Percentiles rank a stretch among this genome's conserved stretches.
Conservation (phyloP, 2,888 invertebrate species). For the Xanthorhoe designata region DNA sequence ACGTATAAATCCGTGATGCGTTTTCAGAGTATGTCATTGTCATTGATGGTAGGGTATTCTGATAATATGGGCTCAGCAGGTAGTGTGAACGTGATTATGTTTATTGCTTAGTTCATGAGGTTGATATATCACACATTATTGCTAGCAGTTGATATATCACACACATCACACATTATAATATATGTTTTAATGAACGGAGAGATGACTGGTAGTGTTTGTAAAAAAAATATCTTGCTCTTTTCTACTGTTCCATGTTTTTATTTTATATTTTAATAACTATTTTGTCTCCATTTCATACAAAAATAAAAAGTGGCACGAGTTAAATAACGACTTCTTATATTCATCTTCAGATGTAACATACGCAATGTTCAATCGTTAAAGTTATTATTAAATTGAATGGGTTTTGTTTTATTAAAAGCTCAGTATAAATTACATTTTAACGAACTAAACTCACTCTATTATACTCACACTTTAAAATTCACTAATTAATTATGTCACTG, state of each 20-base stretch:
- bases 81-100: slow-evolving; percentile 18
- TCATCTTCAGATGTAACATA: no score
- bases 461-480: slow-evolving; percentile 18
- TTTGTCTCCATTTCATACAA: no score
- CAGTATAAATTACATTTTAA: neutral
- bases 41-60: slow-evolving; percentile 16
- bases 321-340: no score
- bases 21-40: slow-evolving; percentile 56
- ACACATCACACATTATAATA: no score
- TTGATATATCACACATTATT: neutral
- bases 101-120: slow-evolving; percentile 8
- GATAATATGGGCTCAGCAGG: slow-evolving; percentile 25
- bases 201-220: no score
- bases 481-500: slow-evolving; percentile 36
- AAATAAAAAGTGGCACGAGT: no score
- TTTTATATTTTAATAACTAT: no score
- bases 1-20: slow-evolving; percentile 59
- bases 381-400: no score
- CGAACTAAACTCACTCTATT: neutral
- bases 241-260: no score
- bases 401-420: neutral
- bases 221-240: no score
- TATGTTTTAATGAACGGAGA: no score
- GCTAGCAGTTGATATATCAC: neutral
- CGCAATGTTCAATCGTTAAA: neutral